These are phyloP conservation scores for Mizuhopecten yessoensis DNA, from an alignment of 1,140 invertebrate species.

Conservation along the genomic window DNA sequence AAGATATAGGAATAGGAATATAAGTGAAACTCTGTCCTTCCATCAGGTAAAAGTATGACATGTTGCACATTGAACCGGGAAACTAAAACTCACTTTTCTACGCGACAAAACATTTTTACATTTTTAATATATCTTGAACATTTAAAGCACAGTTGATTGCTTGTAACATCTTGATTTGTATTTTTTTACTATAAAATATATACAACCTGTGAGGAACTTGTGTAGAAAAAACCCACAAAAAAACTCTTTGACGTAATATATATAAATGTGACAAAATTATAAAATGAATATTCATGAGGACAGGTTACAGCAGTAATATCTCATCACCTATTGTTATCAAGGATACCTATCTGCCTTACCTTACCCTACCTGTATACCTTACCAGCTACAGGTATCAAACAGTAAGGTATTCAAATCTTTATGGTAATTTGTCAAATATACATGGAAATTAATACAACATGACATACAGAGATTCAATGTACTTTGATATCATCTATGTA, in stretches of 20 bases:
- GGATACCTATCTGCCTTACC: no score
- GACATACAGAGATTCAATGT: no score
- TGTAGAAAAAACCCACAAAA: not conserved
- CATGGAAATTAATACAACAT: no score
- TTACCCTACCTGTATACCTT: not conserved
- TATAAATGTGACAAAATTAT: not conserved
- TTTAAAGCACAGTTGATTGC: constrained; percentile 9
- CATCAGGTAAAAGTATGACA: no score
- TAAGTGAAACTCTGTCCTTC: no score
- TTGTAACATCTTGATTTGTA: not conserved
- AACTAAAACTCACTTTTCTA: not conserved
- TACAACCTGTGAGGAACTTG: not conserved
- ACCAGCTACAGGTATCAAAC: not conserved
- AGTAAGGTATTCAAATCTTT: not conserved
- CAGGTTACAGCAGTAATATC: not conserved
- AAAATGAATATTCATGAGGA: not conserved
- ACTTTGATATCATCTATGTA: no score
- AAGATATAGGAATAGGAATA: no score
- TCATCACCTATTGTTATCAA: no score
- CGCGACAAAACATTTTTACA: not conserved
- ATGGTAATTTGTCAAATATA: not conserved
- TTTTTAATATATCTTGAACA: not conserved
- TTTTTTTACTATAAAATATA: not conserved
- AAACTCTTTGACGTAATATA: not conserved
- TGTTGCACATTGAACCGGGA: no score